A percentile compares a stretch with the other conserved stretches of the same genome.
phyloP scores from a whole-genome alignment of 2,888 invertebrate species.

The Prosopocoilus inquinatus region DNA sequence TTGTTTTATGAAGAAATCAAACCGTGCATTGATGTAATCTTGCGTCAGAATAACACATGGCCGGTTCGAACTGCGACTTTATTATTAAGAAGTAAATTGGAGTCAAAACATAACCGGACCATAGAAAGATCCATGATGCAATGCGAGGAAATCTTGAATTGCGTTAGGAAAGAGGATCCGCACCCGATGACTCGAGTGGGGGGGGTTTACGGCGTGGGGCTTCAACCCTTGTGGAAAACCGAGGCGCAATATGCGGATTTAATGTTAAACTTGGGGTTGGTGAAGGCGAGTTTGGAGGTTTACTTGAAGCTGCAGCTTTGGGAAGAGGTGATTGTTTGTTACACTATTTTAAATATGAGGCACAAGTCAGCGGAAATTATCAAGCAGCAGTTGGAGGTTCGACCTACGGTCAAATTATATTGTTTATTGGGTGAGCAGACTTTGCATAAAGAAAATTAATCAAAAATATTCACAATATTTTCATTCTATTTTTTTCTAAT shows the following conservation, averaged over 20 bases:
- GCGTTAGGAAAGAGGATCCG: conserved; percentile 50
- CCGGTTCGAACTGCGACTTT: conserved; percentile 73
- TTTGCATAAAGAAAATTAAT: conserved; percentile 45
- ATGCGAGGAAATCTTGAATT: conserved; percentile 74
- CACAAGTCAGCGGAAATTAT: conserved; percentile 93
- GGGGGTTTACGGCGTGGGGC: conserved; percentile 68
- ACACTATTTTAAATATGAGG: conserved; percentile 75
- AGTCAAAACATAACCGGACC: conserved; percentile 74
- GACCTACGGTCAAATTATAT: conserved; percentile 81
- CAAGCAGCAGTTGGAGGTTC: conserved; percentile 71
- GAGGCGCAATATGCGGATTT: conserved; percentile 76
- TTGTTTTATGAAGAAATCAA: conserved; percentile 78
- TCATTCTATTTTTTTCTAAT: conserved; percentile 52
- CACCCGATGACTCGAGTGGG: conserved; percentile 51
- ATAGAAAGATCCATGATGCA: conserved; percentile 88
- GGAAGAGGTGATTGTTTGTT: conserved; percentile 92
- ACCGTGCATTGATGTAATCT: conserved; percentile 68
- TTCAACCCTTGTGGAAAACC: conserved; percentile 75
- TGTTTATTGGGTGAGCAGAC: conserved; percentile 67
- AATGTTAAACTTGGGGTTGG: conserved; percentile 75
- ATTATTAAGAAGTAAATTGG: conserved; percentile 72
- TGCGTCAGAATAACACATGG: conserved; percentile 72
- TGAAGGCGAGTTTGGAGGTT: conserved; percentile 80
- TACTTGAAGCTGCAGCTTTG: conserved; percentile 76
- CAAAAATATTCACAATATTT: background rate